A percentile compares a stretch with the other conserved stretches of the same genome.
phyloP scores from a whole-genome alignment of 2,888 invertebrate genomes.

The Xanthia icteritia region DNA sequence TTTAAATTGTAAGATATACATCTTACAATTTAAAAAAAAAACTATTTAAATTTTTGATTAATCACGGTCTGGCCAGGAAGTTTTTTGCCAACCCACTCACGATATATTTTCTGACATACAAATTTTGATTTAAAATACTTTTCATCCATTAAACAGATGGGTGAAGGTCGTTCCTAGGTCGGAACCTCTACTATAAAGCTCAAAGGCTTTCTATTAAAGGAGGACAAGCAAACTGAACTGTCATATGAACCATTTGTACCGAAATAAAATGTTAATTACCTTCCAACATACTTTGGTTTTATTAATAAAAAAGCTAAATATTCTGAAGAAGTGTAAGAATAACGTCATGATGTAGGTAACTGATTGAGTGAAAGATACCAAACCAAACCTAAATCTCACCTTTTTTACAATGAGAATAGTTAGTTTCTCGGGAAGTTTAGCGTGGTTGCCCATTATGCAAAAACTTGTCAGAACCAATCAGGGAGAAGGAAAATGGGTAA shows the following conservation, averaged over 20 bases:
- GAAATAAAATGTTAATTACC: slow-evolving; percentile 20
- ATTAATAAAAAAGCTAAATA: neutral
- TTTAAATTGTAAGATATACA: too few relatives aligned
- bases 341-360: neutral
- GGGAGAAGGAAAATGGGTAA: neutral
- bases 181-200: neutral
- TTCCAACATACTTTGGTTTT: neutral
- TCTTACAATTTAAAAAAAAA: too few relatives aligned
- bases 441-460: neutral
- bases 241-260: slow-evolving; percentile 5
- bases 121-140: too few relatives aligned
- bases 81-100: too few relatives aligned
- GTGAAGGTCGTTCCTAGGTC: too few relatives aligned
- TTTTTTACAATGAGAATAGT: neutral
- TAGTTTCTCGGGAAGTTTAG: neutral
- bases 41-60: too few relatives aligned
- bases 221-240: neutral
- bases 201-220: slow-evolving; percentile 28
- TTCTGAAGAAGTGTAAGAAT: neutral
- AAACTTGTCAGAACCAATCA: neutral
- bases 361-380: neutral
- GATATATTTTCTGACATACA: too few relatives aligned
- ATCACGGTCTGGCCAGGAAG: too few relatives aligned
- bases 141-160: too few relatives aligned
- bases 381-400: too few relatives aligned